Evolutionary conservation across 2,888 invertebrate genomes (phyloP).

Genomic region (Lamellibrachia columna): DNA sequence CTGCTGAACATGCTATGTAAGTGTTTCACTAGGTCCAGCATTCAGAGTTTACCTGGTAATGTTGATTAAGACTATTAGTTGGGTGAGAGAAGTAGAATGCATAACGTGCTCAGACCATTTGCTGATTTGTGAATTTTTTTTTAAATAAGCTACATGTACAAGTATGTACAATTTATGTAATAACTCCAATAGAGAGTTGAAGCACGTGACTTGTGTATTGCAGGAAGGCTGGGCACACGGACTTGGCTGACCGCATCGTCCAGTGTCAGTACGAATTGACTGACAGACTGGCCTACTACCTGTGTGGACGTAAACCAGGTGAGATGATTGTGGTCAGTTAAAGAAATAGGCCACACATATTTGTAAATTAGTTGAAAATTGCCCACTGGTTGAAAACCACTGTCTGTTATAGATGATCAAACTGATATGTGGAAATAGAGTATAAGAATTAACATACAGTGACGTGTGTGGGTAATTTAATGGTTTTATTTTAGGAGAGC

Average conservation of each 20-base stretch:
- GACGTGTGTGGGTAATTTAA: too few relatives aligned
- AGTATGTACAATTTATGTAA: too few relatives aligned
- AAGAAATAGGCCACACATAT: too few relatives aligned
- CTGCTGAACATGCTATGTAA: slow-evolving; percentile 66
- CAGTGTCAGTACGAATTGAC: slow-evolving; percentile 94
- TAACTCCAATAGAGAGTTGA: not conserved
- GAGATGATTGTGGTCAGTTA: not conserved
- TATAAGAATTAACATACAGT: not conserved
- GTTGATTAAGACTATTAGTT: not conserved
- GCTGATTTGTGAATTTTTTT: not conserved
- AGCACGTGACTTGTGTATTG: not conserved
- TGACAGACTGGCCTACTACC: slow-evolving; percentile 88
- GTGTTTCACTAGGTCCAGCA: slow-evolving; percentile 13
- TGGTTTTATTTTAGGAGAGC: too few relatives aligned
- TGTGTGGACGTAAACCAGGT: slow-evolving; percentile 84
- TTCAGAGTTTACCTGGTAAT: not conserved
- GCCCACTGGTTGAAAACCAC: too few relatives aligned
- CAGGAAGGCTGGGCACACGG: slow-evolving; percentile 77
- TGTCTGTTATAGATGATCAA: too few relatives aligned
- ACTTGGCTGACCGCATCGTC: slow-evolving; percentile 82
- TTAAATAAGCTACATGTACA: too few relatives aligned
- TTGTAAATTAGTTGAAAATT: too few relatives aligned
- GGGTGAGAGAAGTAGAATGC: not conserved
- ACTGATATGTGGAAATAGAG: not conserved
- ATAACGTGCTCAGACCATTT: not conserved